These are phyloP conservation scores for Drosophila azteca DNA, from an alignment of 1,140 invertebrate species.

Conservation along the genomic window DNA sequence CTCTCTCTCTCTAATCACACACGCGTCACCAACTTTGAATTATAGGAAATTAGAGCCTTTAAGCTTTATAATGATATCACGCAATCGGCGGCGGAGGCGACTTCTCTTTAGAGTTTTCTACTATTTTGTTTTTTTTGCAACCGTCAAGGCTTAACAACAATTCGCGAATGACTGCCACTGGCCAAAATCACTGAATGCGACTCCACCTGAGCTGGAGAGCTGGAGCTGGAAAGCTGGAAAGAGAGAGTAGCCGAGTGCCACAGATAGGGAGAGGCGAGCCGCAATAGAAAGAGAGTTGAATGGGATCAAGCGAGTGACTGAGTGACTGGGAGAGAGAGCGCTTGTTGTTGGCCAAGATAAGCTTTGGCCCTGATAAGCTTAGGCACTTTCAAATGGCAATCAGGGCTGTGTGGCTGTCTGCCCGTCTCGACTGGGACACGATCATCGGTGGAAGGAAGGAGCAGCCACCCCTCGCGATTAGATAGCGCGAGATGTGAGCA, in stretches of 20 bases:
- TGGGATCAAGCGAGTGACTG: constrained; percentile 1
- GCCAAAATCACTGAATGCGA: constrained; percentile 19
- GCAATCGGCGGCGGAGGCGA: constrained; percentile 5
- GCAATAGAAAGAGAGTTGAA: background rate
- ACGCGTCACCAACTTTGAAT: constrained; percentile 41
- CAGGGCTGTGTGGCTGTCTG: constrained; percentile 14
- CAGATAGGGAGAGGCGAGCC: constrained; percentile 7
- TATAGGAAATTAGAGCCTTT: constrained; percentile 35
- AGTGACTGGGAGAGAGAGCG: constrained; percentile 7
- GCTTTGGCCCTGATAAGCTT: constrained; percentile 29
- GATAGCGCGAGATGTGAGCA: constrained; percentile 41
- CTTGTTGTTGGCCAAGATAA: background rate
- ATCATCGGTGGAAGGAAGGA: constrained; percentile 1
- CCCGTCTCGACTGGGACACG: background rate
- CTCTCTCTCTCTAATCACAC: constrained; percentile 18
- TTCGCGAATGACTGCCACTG: constrained; percentile 61
- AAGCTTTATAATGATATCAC: constrained; percentile 36
- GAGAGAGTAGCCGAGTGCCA: background rate
- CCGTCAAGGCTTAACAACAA: constrained; percentile 73
- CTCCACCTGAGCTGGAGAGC: constrained; percentile 17
- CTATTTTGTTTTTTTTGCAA: constrained; percentile 42
- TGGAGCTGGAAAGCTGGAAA: constrained; percentile 27
- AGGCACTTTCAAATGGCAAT: constrained; percentile 42
- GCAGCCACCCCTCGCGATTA: constrained; percentile 17
- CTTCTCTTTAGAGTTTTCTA: background rate